Evolutionary conservation across 2,888 invertebrate genomes (phyloP).

Genomic region (Laothoe populi): DNA sequence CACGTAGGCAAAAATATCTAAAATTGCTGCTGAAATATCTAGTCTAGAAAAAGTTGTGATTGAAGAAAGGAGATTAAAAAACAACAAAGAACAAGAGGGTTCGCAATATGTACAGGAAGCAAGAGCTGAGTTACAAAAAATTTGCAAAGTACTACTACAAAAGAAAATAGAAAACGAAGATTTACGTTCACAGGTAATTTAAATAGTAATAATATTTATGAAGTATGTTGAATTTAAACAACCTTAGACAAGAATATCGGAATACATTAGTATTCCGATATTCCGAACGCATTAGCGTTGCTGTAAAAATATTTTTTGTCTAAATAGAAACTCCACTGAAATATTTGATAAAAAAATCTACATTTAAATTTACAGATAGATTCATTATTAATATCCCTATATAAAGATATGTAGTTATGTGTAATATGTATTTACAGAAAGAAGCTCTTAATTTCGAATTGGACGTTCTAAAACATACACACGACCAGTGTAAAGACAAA

Average conservation of each 20-base stretch:
- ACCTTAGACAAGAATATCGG: too few species aligned
- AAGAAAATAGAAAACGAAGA: constrained; percentile 73
- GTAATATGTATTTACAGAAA: constrained; percentile 53
- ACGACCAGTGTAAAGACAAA: constrained; percentile 60
- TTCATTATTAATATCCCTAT: neutral
- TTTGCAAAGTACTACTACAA: constrained; percentile 61
- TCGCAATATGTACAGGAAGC: constrained; percentile 59
- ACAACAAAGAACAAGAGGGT: constrained; percentile 62
- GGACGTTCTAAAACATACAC: constrained; percentile 53
- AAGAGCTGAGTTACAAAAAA: constrained; percentile 65
- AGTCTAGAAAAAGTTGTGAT: constrained; percentile 44
- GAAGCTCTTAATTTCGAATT: constrained; percentile 62
- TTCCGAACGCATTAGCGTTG: too few species aligned
- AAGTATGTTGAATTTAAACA: neutral
- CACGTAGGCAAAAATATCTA: constrained; percentile 52
- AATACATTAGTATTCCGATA: neutral
- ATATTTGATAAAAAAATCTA: too few species aligned
- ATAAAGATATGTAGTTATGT: neutral
- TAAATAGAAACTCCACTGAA: too few species aligned
- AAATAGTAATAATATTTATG: neutral
- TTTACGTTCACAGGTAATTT: constrained; percentile 60
- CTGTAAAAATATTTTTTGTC: too few species aligned
- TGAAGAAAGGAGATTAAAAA: constrained; percentile 53
- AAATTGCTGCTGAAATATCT: constrained; percentile 46
- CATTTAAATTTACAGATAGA: neutral